Percentiles rank a stretch among this genome's conserved stretches.
Evolutionary conservation across 2,888 invertebrate genomes (phyloP).

Genomic region (Scaptomyza cyrtandrae): DNA sequence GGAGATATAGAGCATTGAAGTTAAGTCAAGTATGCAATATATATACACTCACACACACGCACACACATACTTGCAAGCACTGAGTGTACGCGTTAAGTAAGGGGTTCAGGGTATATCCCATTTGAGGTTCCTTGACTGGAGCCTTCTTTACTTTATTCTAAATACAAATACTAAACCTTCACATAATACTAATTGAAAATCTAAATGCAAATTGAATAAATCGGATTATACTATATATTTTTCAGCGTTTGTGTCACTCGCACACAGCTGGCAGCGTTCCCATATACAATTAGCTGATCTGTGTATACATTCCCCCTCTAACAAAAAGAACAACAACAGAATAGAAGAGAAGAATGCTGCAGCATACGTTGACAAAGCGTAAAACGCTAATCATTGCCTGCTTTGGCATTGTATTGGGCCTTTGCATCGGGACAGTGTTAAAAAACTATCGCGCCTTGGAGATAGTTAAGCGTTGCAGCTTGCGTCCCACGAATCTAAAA

Average conservation of each 20-base stretch:
- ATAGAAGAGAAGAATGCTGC: conserved; percentile 59
- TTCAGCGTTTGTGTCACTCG: neutral
- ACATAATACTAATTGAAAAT: too few species aligned
- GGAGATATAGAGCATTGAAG: too few species aligned
- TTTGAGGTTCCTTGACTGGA: too few species aligned
- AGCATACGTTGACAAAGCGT: conserved; percentile 82
- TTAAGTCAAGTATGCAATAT: too few species aligned
- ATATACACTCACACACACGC: too few species aligned
- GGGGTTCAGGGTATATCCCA: too few species aligned
- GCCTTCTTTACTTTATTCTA: too few species aligned
- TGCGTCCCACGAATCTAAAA: conserved; percentile 77
- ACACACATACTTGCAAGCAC: too few species aligned
- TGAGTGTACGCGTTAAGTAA: too few species aligned
- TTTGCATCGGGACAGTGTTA: conserved; percentile 84
- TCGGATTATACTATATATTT: too few species aligned
- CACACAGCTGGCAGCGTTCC: neutral
- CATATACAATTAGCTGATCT: conserved; percentile 28
- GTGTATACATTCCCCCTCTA: neutral
- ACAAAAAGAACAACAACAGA: neutral
- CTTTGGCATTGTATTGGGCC: conserved; percentile 83
- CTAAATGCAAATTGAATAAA: too few species aligned
- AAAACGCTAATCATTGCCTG: conserved; percentile 84
- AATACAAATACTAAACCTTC: too few species aligned
- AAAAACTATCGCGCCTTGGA: conserved; percentile 84
- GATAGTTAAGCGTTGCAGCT: conserved; percentile 83